Evolutionary conservation across 2,888 invertebrate genomes (phyloP).

Genomic region (Trachelus tabidus): DNA sequence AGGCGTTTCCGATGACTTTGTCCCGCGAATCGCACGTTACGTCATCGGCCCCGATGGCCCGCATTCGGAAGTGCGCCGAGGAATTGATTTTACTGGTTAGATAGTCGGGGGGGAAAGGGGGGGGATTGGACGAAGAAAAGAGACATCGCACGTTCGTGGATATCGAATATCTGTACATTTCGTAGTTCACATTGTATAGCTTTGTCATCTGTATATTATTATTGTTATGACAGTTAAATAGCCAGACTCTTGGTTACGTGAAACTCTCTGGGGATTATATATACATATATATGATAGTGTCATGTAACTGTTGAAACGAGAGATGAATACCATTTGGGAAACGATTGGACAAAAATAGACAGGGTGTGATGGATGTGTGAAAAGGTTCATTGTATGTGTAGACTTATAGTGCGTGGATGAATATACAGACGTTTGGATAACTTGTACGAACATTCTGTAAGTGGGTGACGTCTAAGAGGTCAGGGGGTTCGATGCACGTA

Average conservation of each 20-base stretch:
- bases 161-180: background rate
- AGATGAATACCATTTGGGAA: background rate
- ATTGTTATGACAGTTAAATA: background rate
- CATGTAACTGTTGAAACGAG: background rate
- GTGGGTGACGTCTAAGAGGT: background rate
- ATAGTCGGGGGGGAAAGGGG: background rate
- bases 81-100: background rate
- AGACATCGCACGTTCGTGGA: background rate
- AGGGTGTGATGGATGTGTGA: background rate
- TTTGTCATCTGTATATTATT: too few relatives aligned
- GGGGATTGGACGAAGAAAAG: background rate
- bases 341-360: background rate
- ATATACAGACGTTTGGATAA: background rate
- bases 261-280: background rate
- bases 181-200: background rate
- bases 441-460: background rate
- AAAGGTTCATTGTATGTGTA: background rate
- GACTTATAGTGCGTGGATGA: background rate
- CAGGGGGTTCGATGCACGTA: background rate
- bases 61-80: constrained; percentile 7
- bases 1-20: constrained; percentile 46
- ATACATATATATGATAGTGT: background rate
- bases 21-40: constrained; percentile 39
- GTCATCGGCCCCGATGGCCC: constrained; percentile 43
- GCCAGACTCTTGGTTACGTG: background rate